These are phyloP conservation scores for Enteromius afrohamiltoni DNA, from an alignment of 2,797 vertebrate genomes.

Conservation along the genomic window DNA sequence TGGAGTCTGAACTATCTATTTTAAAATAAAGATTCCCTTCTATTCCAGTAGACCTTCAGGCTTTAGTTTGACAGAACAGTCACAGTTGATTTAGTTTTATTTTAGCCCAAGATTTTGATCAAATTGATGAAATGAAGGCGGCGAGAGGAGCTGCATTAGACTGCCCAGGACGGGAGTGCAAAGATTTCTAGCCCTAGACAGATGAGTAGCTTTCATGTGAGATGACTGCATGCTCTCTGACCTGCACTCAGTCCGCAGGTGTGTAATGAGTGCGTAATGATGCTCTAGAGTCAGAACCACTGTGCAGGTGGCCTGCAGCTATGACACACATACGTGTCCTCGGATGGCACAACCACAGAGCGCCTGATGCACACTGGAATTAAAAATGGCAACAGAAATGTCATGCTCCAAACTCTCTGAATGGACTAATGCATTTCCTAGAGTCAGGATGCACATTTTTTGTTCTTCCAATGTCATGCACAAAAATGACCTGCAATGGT, in stretches of 20 bases:
- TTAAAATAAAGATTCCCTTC: not conserved
- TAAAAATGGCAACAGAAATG: not conserved
- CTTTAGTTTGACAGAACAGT: not conserved
- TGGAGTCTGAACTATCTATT: not conserved
- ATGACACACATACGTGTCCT: not conserved
- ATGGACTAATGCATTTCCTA: not conserved
- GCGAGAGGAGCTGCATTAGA: not conserved
- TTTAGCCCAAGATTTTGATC: conserved; percentile 11
- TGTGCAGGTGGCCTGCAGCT: conserved; percentile 13
- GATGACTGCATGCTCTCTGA: conserved; percentile 13
- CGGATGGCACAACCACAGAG: not conserved
- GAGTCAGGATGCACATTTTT: not conserved
- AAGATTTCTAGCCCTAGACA: conserved; percentile 1
- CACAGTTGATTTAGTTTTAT: conserved; percentile 10
- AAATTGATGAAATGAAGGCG: not conserved
- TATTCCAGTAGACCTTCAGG: not conserved
- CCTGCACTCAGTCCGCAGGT: conserved; percentile 26
- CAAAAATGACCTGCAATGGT: not conserved
- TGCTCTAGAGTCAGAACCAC: conserved; percentile 2
- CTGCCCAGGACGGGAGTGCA: not conserved
- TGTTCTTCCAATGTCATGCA: not conserved
- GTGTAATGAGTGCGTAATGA: conserved; percentile 30
- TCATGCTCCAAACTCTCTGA: not conserved
- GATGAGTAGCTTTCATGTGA: conserved; percentile 22
- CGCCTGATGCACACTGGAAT: not conserved